Evolutionary conservation across 92 coral and sea anemone genomes (phyloP).

Genomic region (Metridium senile): DNA sequence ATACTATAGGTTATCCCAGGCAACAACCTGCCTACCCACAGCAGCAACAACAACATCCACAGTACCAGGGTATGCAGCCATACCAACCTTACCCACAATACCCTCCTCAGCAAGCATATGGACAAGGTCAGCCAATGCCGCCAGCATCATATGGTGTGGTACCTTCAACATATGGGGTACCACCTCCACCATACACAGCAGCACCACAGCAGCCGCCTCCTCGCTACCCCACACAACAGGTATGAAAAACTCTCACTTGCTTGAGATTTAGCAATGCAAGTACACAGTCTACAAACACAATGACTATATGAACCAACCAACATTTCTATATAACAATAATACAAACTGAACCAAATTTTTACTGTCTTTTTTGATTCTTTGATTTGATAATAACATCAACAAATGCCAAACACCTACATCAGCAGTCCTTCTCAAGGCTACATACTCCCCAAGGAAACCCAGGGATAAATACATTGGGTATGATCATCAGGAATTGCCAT

Average conservation of each 20-base stretch:
- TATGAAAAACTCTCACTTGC: neutral
- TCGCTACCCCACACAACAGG: slow-evolving; percentile 36
- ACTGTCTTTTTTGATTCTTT: too few relatives aligned
- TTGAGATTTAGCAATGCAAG: neutral
- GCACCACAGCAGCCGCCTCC: slow-evolving; percentile 31
- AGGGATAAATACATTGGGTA: too few relatives aligned
- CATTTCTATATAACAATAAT: neutral
- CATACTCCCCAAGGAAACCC: too few relatives aligned
- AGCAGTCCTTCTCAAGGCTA: too few relatives aligned
- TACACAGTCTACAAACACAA: neutral
- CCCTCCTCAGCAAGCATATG: slow-evolving; percentile 26
- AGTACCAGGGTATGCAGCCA: neutral
- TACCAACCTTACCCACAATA: slow-evolving; percentile 11
- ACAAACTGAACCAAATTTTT: too few relatives aligned
- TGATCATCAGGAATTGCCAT: too few relatives aligned
- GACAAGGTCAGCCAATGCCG: slow-evolving; percentile 12
- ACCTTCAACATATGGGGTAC: slow-evolving; percentile 64
- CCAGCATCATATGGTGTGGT: slow-evolving; percentile 54
- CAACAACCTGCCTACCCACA: neutral
- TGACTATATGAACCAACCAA: neutral
- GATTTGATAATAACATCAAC: too few relatives aligned
- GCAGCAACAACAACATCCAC: slow-evolving; percentile 2
- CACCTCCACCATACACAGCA: slow-evolving; percentile 79
- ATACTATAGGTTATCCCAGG: slow-evolving; percentile 17
- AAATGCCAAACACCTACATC: too few relatives aligned